Percentiles rank a stretch among this genome's conserved stretches.
These are phyloP conservation scores for Hydropsyche tenuis DNA, from an alignment of 1,140 invertebrate species.

Conservation along the genomic window DNA sequence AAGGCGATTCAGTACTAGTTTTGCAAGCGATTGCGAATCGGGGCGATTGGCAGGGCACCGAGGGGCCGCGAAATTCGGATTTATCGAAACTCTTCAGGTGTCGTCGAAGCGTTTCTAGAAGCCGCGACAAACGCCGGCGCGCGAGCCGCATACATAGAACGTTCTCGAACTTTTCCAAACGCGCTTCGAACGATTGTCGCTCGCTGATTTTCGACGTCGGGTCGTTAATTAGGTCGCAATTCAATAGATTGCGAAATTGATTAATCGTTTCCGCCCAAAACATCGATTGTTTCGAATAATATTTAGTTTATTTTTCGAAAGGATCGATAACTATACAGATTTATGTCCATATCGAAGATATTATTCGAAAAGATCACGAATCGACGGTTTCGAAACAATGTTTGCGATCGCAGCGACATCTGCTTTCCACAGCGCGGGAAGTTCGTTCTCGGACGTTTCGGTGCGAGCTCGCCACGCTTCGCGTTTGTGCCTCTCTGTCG, in stretches of 20 bases:
- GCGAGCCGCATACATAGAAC: neutral
- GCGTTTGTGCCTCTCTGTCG: slow-evolving; percentile 48
- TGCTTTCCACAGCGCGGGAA: slow-evolving; percentile 46
- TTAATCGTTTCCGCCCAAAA: too few relatives aligned
- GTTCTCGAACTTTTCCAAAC: too few relatives aligned
- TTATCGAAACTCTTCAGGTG: slow-evolving; percentile 34
- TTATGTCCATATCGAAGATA: too few relatives aligned
- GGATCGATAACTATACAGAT: too few relatives aligned
- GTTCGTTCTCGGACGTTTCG: slow-evolving; percentile 12
- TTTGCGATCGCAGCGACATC: slow-evolving; percentile 40
- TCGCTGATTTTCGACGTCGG: too few relatives aligned
- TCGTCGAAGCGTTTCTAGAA: slow-evolving; percentile 50
- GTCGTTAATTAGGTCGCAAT: too few relatives aligned
- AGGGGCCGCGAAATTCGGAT: neutral
- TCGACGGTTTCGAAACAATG: neutral
- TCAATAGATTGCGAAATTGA: too few relatives aligned
- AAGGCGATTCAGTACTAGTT: neutral
- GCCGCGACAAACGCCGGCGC: slow-evolving; percentile 9
- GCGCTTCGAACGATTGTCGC: too few relatives aligned
- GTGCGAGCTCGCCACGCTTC: slow-evolving; percentile 5
- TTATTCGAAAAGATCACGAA: too few relatives aligned
- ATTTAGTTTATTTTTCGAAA: too few relatives aligned
- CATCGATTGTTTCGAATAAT: too few relatives aligned
- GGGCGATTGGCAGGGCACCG: neutral
- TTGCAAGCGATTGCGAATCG: neutral